These are phyloP conservation scores for Hirundichthys speculiger DNA, from an alignment of 2,113 vertebrate genomes.

Conservation along the genomic window DNA sequence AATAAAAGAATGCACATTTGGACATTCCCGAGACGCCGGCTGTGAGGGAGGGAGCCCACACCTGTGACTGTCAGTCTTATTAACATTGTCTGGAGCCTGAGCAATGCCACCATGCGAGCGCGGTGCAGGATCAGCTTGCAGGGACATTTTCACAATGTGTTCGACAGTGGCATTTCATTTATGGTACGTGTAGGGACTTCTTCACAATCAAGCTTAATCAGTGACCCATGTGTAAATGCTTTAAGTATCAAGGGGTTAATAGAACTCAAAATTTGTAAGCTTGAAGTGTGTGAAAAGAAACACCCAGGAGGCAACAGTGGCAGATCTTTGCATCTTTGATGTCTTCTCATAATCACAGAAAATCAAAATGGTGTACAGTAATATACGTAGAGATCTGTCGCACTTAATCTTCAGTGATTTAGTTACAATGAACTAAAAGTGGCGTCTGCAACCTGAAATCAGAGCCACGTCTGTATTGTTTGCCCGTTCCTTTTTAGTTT, in stretches of 20 bases:
- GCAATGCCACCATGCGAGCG: constrained; percentile 21
- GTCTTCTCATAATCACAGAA: too few relatives aligned
- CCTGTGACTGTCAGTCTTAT: constrained; percentile 72
- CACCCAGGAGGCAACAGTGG: too few relatives aligned
- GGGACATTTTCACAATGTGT: constrained; percentile 13
- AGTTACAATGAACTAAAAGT: not conserved
- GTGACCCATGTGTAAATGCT: not conserved
- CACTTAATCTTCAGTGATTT: not conserved
- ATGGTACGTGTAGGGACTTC: not conserved
- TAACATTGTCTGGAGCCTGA: constrained; percentile 45
- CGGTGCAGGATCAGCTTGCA: constrained; percentile 16
- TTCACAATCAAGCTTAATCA: constrained; percentile 7
- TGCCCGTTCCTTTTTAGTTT: not conserved
- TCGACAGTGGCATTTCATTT: constrained; percentile 3
- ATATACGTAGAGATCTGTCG: too few relatives aligned
- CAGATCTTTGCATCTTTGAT: too few relatives aligned
- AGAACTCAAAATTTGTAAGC: too few relatives aligned
- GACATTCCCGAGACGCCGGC: constrained; percentile 62
- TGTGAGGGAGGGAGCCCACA: constrained; percentile 56
- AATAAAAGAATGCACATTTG: constrained; percentile 47
- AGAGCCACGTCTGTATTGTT: not conserved
- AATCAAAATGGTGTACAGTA: too few relatives aligned
- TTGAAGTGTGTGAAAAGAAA: too few relatives aligned
- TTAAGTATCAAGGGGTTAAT: too few relatives aligned
- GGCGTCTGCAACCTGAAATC: not conserved